phyloP scores from a whole-genome alignment of 2,113 vertebrate species.

The Campylomormyrus tamandua region DNA sequence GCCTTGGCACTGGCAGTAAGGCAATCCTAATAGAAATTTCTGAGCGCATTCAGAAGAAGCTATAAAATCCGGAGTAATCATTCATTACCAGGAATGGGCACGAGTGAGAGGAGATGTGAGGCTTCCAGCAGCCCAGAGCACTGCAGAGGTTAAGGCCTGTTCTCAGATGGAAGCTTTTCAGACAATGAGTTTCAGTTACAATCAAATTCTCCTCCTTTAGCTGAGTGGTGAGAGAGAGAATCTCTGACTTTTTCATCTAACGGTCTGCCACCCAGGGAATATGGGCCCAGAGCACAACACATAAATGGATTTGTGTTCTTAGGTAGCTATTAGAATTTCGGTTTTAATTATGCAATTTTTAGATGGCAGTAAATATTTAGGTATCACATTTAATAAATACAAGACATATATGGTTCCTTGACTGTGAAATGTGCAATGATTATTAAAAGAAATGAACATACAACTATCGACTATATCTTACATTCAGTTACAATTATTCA shows the following conservation, averaged over 20 bases:
- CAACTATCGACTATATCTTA: not conserved
- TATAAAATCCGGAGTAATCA: not conserved
- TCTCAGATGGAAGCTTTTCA: not conserved
- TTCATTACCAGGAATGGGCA: not conserved
- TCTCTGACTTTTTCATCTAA: not conserved
- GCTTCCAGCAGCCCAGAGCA: not conserved
- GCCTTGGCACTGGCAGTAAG: not conserved
- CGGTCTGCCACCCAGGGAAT: not conserved
- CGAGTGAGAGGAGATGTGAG: not conserved
- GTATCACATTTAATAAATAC: not conserved
- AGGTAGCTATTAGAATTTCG: not conserved
- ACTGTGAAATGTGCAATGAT: not conserved
- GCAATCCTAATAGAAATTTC: not conserved
- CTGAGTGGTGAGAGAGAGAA: not conserved
- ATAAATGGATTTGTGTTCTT: not conserved
- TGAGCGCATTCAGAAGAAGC: not conserved
- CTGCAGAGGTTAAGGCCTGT: not conserved
- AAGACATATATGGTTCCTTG: not conserved
- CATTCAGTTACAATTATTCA: not conserved
- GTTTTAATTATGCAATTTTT: not conserved
- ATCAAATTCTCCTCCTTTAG: not conserved
- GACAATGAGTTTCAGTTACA: constrained; percentile 8
- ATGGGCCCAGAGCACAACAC: not conserved
- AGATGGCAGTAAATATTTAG: not conserved
- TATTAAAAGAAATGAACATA: not conserved